Base-by-base conservation (phyloP, 2,797 vertebrate genomes). In the Pangasius krempfi region DNA sequence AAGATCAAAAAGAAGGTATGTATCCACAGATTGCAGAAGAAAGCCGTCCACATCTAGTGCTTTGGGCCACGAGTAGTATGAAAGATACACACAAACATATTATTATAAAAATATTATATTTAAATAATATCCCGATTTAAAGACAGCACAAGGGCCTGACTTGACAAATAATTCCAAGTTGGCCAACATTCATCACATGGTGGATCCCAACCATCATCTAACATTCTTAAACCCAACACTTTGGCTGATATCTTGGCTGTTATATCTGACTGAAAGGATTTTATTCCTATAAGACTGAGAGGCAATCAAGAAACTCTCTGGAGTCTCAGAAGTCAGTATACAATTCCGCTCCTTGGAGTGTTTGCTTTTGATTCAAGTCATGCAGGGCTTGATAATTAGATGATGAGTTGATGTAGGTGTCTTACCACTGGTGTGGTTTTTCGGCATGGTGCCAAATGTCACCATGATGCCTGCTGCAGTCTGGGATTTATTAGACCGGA, bases 131-230 rank as follows among this genome's bases (percentile, higher is more conserved):
- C 44, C 44, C 44, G 72, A 81, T 90, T 91, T 86, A 84, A 76
- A 88, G 82, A 47, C 86, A 87, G 86, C 90, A 87, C 70, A 52
- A 86, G 22, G 56, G 50, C 79, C 89, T 22, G 84, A 87, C 27
- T 78, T 78, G 75, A 52, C 75, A 30, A 54, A 78, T 78, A 54
- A 54, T 79, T 79, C 3, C 89, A 91, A 85, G 73, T 62, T 90
- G 75, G 64, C 87, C 88, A 88, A 91, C 91, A 86, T 87, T 81
- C 72, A 76, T 81, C 75, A 66, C 50, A 72, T 40, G n/a, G 86
- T 86, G 75, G 73, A 87, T 83, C 40, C 5, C 30, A 30, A 0
- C 9, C 64, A 58, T 47, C 33, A 27, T 62, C 37, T n/a, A 54
- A 76, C 82, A 78, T 22, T 58, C 13, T 16, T 27, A 9, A 52